These are phyloP conservation scores for Epinotia nisella DNA, from an alignment of 2,888 invertebrate species.

Conservation along the genomic window DNA sequence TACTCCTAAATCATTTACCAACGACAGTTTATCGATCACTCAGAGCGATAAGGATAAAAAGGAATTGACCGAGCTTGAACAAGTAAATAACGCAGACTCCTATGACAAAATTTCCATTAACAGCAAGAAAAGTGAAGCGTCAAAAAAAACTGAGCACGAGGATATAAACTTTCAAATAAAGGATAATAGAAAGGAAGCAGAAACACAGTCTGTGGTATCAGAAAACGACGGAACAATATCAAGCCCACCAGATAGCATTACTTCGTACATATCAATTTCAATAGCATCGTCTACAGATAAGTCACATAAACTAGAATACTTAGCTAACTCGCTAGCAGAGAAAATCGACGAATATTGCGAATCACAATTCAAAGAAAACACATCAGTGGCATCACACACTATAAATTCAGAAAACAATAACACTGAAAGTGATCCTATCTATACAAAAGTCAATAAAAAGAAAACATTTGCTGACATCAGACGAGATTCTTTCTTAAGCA, in stretches of 20 bases:
- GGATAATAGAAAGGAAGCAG: slow-evolving; percentile 60
- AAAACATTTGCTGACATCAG: slow-evolving; percentile 83
- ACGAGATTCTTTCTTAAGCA: slow-evolving; percentile 68
- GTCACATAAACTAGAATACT: slow-evolving; percentile 79
- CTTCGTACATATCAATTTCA: slow-evolving; percentile 82
- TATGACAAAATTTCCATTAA: slow-evolving; percentile 67
- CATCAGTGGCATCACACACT: slow-evolving; percentile 63
- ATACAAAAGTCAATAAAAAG: slow-evolving; percentile 79
- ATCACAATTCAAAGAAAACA: slow-evolving; percentile 74
- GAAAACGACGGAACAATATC: slow-evolving; percentile 81
- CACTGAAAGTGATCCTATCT: slow-evolving; percentile 71
- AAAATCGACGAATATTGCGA: slow-evolving; percentile 84
- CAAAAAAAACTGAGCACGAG: slow-evolving; percentile 51
- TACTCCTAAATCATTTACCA: slow-evolving; percentile 78
- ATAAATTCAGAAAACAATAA: slow-evolving; percentile 63
- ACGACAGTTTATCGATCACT: slow-evolving; percentile 71
- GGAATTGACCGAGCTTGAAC: slow-evolving; percentile 54
- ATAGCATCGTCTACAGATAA: slow-evolving; percentile 80
- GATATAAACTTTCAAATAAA: slow-evolving; percentile 46
- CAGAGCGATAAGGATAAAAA: slow-evolving; percentile 69
- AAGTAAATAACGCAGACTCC: slow-evolving; percentile 56
- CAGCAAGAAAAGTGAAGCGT: slow-evolving; percentile 57
- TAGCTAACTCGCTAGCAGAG: slow-evolving; percentile 81
- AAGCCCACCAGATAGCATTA: slow-evolving; percentile 79
- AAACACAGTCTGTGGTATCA: slow-evolving; percentile 71